phyloP scores from a whole-genome alignment of 2,888 invertebrate species.

The Coelopa pilipes region DNA sequence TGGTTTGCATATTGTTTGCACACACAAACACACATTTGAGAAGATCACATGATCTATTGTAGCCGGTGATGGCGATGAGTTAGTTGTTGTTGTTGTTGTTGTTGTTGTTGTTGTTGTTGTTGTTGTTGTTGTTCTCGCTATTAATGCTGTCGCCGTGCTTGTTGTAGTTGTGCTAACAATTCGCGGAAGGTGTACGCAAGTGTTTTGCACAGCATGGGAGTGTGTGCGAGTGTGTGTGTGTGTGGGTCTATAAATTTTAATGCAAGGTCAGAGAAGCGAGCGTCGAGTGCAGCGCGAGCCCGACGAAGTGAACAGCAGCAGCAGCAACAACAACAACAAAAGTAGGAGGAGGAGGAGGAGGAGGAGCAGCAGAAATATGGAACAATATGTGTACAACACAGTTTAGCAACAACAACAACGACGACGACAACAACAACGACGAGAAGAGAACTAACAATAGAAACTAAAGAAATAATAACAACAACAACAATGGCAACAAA shows the following conservation, averaged over 20 bases:
- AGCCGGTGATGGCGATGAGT: too few relatives aligned
- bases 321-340: conserved; percentile 27
- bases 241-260: conserved; percentile 32
- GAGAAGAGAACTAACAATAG: conserved; percentile 3
- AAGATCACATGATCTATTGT: conserved; percentile 15
- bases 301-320: conserved; percentile 12
- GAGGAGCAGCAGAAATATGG: neutral
- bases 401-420: conserved; percentile 15
- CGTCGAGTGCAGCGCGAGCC: conserved; percentile 15
- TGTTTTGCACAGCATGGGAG: too few relatives aligned
- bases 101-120: neutral
- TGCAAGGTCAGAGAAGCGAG: conserved; percentile 40
- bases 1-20: conserved; percentile 15
- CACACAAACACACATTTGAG: too few relatives aligned
- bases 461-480: conserved; percentile 30
- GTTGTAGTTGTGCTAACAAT: too few relatives aligned
- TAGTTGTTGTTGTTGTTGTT: neutral
- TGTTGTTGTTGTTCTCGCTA: neutral
- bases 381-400: too few relatives aligned
- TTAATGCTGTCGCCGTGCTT: conserved; percentile 16
- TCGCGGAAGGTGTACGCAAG: too few relatives aligned
- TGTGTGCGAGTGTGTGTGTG: neutral
- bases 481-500: conserved; percentile 21
- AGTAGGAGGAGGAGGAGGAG: neutral
- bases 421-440: conserved; percentile 31